phyloP scores from a whole-genome alignment of 2,797 vertebrate species.

The Mormyrops attenuatus region DNA sequence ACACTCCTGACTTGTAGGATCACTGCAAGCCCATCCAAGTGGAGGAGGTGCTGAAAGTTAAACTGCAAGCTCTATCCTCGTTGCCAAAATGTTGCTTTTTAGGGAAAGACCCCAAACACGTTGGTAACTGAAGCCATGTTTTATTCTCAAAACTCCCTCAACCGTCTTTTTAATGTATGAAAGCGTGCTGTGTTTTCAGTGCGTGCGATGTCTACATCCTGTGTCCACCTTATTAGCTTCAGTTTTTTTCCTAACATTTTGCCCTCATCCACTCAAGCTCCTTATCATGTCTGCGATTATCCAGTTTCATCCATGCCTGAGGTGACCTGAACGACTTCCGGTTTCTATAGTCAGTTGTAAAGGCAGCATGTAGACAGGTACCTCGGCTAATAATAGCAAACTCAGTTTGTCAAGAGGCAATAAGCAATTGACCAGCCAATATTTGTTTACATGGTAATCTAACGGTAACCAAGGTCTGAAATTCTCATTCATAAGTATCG shows the following conservation, averaged over 20 bases:
- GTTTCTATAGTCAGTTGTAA: not conserved
- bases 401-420: not conserved
- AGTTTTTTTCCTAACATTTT: not conserved
- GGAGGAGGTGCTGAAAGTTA: too few relatives aligned
- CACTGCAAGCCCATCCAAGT: too few relatives aligned
- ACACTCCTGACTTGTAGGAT: too few relatives aligned
- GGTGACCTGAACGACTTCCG: not conserved
- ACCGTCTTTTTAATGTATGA: not conserved
- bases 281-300: not conserved
- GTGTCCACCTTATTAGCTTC: not conserved
- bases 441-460: not conserved
- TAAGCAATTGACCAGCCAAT: not conserved
- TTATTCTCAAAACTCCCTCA: not conserved
- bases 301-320: not conserved
- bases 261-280: not conserved
- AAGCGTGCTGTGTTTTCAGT: not conserved
- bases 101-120: not conserved
- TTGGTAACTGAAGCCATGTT: not conserved
- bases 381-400: not conserved
- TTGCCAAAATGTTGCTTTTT: not conserved
- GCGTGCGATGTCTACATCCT: not conserved
- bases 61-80: too few relatives aligned
- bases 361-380: not conserved
- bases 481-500: not conserved
- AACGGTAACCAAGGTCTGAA: not conserved